A percentile compares a stretch with the other conserved stretches of the same genome.
phyloP scores from a whole-genome alignment of 2,113 vertebrate genomes.

The Platichthys flesus region DNA sequence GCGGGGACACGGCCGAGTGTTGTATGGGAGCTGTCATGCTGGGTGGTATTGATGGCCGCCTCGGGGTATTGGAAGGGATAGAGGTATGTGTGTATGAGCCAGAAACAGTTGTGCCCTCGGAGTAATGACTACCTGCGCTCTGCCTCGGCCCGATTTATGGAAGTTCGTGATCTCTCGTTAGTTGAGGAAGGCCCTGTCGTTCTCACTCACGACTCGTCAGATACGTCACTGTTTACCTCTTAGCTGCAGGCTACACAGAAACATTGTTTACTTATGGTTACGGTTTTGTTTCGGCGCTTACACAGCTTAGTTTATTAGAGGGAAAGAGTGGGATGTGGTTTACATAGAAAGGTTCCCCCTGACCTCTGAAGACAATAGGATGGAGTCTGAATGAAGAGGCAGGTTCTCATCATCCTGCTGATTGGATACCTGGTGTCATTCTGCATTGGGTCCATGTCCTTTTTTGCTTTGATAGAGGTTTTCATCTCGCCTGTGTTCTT shows the following conservation, averaged over 20 bases:
- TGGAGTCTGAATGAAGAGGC: too few relatives aligned
- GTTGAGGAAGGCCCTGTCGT: constrained; percentile 20
- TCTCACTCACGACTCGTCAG: background rate
- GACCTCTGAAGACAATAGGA: too few relatives aligned
- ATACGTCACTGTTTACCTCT: background rate
- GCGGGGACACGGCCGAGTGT: constrained; percentile 33
- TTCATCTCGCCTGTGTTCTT: too few relatives aligned
- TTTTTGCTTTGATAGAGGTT: too few relatives aligned
- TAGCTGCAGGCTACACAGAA: background rate
- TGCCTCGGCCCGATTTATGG: constrained; percentile 76
- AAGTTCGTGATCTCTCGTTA: constrained; percentile 43
- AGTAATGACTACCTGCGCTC: constrained; percentile 81
- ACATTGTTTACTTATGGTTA: background rate
- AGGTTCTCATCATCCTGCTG: too few relatives aligned
- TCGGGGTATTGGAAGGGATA: constrained; percentile 51
- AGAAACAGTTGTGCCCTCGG: constrained; percentile 81
- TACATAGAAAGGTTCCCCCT: too few relatives aligned
- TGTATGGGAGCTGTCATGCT: constrained; percentile 48
- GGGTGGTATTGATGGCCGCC: constrained; percentile 76
- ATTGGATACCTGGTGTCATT: too few relatives aligned
- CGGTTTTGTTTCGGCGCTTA: background rate
- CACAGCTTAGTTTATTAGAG: too few relatives aligned
- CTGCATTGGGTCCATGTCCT: too few relatives aligned
- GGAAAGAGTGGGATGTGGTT: too few relatives aligned
- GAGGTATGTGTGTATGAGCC: constrained; percentile 72